phyloP scores from a whole-genome alignment of 2,888 invertebrate species.

The Pyrrhia umbra region DNA sequence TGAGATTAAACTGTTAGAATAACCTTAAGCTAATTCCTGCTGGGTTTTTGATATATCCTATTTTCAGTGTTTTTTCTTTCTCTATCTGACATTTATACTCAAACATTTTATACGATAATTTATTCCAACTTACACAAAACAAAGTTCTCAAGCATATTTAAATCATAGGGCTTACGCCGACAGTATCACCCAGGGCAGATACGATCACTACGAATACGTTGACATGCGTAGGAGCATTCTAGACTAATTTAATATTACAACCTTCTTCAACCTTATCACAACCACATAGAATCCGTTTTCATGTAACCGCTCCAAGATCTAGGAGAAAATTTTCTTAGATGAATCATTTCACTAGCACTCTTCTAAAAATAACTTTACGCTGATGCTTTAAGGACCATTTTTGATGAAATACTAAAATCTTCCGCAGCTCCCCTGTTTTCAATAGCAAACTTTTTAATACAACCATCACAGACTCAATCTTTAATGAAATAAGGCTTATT shows the following conservation, averaged over 20 bases:
- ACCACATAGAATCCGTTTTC: constrained; percentile 6
- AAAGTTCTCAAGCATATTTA: constrained; percentile 70
- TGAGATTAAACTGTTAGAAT: neutral
- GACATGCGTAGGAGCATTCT: constrained; percentile 82
- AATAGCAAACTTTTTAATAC: constrained; percentile 6
- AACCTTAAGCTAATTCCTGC: neutral
- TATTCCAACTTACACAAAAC: constrained; percentile 47
- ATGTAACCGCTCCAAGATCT: constrained; percentile 5
- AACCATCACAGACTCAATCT: neutral
- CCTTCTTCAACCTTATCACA: constrained; percentile 24
- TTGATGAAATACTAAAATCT: neutral
- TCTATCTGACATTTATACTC: neutral
- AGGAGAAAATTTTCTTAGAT: constrained; percentile 42
- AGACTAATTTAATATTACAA: constrained; percentile 29
- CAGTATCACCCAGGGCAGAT: constrained; percentile 77
- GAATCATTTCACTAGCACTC: constrained; percentile 20
- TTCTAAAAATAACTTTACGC: neutral
- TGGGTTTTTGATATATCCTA: neutral
- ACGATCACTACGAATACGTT: constrained; percentile 79
- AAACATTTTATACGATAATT: constrained; percentile 31
- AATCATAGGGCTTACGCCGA: constrained; percentile 71
- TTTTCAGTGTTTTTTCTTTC: neutral
- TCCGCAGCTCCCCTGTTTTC: constrained; percentile 9
- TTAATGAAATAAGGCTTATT: neutral
- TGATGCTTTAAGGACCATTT: neutral